Percentiles rank a stretch among this genome's conserved stretches.
phyloP scores from a whole-genome alignment of 2,113 vertebrate genomes.

The Etheostoma spectabile region DNA sequence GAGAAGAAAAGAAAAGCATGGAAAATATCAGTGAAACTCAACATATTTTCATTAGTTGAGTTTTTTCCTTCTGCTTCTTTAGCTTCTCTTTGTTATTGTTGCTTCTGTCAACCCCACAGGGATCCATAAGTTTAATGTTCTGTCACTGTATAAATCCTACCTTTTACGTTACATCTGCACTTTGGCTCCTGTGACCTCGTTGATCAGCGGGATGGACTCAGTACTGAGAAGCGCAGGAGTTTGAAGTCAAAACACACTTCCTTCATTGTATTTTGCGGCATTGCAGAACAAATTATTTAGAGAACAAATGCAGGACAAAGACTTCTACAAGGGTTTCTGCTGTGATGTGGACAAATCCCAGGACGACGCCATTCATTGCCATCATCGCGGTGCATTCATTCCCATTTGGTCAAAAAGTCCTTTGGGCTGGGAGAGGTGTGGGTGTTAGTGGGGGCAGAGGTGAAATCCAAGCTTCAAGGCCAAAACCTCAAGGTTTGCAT shows the following conservation, averaged over 20 bases:
- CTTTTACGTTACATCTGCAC: constrained; percentile 32
- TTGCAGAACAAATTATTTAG: background rate
- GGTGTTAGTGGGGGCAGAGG: constrained; percentile 44
- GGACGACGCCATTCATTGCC: constrained; percentile 24
- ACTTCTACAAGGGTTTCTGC: background rate
- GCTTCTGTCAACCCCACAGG: constrained; percentile 30
- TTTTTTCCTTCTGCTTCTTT: constrained; percentile 11
- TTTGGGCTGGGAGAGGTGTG: constrained; percentile 16
- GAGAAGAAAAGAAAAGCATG: background rate
- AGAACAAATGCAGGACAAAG: constrained; percentile 42
- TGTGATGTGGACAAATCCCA: constrained; percentile 46
- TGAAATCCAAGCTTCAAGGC: constrained; percentile 59
- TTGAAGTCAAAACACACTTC: constrained; percentile 17
- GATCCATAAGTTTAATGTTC: constrained; percentile 50
- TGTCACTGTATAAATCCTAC: constrained; percentile 47
- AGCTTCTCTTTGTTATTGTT: constrained; percentile 42
- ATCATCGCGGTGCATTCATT: constrained; percentile 6
- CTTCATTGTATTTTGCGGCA: constrained; percentile 21
- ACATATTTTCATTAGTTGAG: background rate
- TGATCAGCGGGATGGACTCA: background rate
- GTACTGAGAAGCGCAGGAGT: background rate
- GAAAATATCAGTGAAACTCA: background rate
- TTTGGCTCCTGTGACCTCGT: constrained; percentile 25
- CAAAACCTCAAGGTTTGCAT: constrained; percentile 57
- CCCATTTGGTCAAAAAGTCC: constrained; percentile 32